Evolutionary conservation across 2,113 vertebrate genomes (phyloP), one percentile per base, ranked within the genome.

Genomic region (Caracal caracal): DNA sequence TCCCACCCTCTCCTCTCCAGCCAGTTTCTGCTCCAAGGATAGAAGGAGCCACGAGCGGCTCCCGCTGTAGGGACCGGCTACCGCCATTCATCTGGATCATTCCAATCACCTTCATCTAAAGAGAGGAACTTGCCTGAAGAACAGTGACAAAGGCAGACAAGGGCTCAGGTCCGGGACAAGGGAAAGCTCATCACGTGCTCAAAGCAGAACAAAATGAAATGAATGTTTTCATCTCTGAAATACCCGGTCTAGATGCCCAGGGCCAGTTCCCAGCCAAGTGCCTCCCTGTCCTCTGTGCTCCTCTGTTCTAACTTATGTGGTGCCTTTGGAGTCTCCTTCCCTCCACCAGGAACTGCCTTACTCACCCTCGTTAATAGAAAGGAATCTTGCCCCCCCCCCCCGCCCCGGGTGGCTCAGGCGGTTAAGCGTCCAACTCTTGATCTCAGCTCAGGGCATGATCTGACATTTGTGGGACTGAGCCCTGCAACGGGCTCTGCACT

Each of bases 251-350:
- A 47, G 40, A 10, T 4, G 1, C 75, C 51, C 70, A 35, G 17
- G 33, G 70, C 63, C 33, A 1, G 40, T 8, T 65, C n/a, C 68
- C 63, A 79, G 61, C 28, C 61, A n/a, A n/a, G 78, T 0, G 0
- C 40, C 4, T 2, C 9, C 24, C 16, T 16, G 2, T 0, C 20
- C 37, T 47, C 65, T 0, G 2, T 6, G 35, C 19, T 11, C 70
- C 35, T 26, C n/a, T 28, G 10, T 10, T 49, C 90, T 10, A 8
- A 12, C n/a, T 7, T 61, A 4, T 4, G 0, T 2, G 3, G 22
- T 0, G 56, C 47, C 28, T 80, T 47, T 0, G 2, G 26, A 10
- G 7, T 51, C 10, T 56, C 17, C 17, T 28, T 35, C 7, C 53
- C 59, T 68, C 63, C 22, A 13, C 4, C 5, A 43, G 12, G 20